A percentile compares a stretch with the other conserved stretches of the same genome.
Conservation (phyloP, 2,888 invertebrate genomes). For the Adelphocoris suturalis region DNA sequence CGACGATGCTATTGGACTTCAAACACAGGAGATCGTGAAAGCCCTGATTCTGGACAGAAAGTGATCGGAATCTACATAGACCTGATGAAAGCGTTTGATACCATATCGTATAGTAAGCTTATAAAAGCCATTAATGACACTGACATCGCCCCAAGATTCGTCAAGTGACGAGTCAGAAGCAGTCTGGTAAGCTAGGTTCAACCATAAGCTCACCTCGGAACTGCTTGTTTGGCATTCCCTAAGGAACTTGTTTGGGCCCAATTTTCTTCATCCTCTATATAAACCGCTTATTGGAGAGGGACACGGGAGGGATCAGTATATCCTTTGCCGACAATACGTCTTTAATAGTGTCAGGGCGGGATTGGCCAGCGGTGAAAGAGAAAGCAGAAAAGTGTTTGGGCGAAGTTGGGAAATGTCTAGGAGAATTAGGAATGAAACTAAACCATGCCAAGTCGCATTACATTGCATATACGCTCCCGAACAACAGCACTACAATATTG, state of each 20-base stretch:
- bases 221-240: slow-evolving; percentile 33
- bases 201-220: too few species aligned
- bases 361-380: too few species aligned
- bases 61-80: slow-evolving; percentile 51
- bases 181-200: too few species aligned
- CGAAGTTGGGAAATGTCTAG: too few species aligned
- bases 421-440: too few species aligned
- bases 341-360: too few species aligned
- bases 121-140: too few species aligned
- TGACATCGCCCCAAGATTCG: too few species aligned
- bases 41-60: slow-evolving; percentile 43
- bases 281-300: slow-evolving; percentile 21
- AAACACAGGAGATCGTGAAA: slow-evolving; percentile 22
- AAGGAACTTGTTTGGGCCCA: slow-evolving; percentile 49
- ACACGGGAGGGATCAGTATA: background rate
- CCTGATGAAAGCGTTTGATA: slow-evolving; percentile 55
- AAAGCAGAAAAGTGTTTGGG: too few species aligned
- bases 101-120: background rate
- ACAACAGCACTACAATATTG: background rate
- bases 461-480: background rate
- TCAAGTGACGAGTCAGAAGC: too few species aligned
- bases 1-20: slow-evolving; percentile 47
- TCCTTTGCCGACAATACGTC: too few species aligned
- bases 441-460: too few species aligned
- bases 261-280: slow-evolving; percentile 47